Evolutionary conservation across 2,797 vertebrate species (phyloP).

Genomic region (Spheniscus humboldti): DNA sequence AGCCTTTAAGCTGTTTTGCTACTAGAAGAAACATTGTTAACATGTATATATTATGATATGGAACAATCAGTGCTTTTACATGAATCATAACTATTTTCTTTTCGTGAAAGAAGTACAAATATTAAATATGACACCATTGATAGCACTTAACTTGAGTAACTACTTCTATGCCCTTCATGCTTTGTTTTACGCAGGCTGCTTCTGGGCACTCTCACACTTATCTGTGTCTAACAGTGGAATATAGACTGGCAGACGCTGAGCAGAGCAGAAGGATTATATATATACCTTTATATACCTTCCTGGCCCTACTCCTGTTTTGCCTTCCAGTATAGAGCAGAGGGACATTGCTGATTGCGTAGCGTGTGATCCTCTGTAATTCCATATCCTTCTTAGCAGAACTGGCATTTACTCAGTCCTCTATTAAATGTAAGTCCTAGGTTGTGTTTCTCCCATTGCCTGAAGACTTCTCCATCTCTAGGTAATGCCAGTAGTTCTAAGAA

Average conservation of each 20-base stretch:
- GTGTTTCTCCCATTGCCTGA: neutral
- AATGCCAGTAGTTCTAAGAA: neutral
- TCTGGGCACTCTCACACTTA: neutral
- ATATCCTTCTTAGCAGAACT: neutral
- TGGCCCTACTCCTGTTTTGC: neutral
- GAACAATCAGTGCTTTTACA: neutral
- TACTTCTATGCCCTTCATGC: neutral
- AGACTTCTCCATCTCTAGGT: neutral
- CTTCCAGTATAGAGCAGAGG: neutral
- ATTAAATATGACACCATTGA: neutral
- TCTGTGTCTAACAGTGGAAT: neutral
- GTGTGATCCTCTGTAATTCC: neutral
- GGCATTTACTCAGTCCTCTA: neutral
- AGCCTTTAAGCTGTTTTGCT: neutral
- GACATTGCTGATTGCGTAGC: neutral
- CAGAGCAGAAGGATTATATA: neutral
- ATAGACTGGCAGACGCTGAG: neutral
- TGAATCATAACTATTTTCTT: neutral
- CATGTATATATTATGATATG: neutral
- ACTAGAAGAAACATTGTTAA: neutral
- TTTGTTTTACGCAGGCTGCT: neutral
- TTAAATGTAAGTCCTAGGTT: neutral
- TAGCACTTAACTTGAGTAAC: neutral
- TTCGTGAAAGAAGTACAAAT: neutral
- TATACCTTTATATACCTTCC: neutral